A percentile compares a stretch with the other conserved stretches of the same genome.
Evolutionary conservation across 2,797 vertebrate genomes (phyloP).

Genomic region (Halcyon leucocephala): DNA sequence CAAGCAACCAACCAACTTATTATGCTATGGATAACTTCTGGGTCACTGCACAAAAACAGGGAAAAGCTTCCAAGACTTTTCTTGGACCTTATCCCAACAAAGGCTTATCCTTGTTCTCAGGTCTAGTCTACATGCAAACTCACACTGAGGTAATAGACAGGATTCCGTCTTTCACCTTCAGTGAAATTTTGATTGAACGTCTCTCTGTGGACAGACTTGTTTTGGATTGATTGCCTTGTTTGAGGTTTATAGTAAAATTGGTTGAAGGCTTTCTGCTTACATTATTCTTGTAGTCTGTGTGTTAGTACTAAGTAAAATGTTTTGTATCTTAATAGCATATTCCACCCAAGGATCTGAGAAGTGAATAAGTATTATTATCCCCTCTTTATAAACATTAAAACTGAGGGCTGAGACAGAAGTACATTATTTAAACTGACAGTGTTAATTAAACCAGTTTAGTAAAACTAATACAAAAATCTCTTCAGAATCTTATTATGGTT

Average conservation of each 20-base stretch:
- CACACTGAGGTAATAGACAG: not conserved
- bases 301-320: not conserved
- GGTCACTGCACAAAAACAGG: not conserved
- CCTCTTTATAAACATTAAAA: not conserved
- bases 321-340: not conserved
- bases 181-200: not conserved
- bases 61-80: not conserved
- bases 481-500: not conserved
- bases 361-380: not conserved
- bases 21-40: not conserved
- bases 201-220: not conserved
- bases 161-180: not conserved
- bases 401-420: not conserved
- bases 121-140: not conserved
- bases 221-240: not conserved
- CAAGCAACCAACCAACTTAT: not conserved
- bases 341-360: not conserved
- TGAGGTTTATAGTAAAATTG: not conserved
- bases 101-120: not conserved
- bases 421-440: not conserved
- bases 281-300: not conserved
- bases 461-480: constrained; percentile 21
- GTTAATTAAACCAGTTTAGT: constrained; percentile 28
- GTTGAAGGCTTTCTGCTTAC: not conserved
- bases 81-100: accelerated